These are phyloP conservation scores for Moxostoma hubbsi DNA, from an alignment of 2,797 vertebrate species.

Conservation along the genomic window DNA sequence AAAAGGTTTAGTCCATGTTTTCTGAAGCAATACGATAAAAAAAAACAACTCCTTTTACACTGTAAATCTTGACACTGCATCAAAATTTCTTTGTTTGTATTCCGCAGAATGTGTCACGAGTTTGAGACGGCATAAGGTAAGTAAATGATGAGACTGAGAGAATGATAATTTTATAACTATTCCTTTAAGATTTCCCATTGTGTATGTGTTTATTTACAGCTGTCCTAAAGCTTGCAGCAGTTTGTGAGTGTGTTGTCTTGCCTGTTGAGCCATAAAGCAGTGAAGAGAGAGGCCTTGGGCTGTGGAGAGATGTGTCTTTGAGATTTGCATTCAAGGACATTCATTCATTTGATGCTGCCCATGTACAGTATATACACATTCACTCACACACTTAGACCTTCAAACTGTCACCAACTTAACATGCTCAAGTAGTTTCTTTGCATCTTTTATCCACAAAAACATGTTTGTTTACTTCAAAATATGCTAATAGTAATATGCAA, in stretches of 20 bases:
- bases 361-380: not conserved
- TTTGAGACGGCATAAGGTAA: no score
- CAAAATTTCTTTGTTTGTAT: no score
- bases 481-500: no score
- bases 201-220: constrained; percentile 26
- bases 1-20: no score
- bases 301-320: constrained; percentile 52
- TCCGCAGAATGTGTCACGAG: no score
- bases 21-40: no score
- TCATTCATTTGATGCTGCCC: constrained; percentile 69
- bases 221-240: constrained; percentile 10
- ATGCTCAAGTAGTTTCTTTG: not conserved
- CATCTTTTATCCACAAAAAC: not conserved
- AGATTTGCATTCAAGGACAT: constrained; percentile 70
- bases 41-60: no score
- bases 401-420: constrained; percentile 41
- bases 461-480: no score
- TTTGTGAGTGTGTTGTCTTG: constrained; percentile 13
- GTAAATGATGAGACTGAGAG: no score
- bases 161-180: not conserved
- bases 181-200: constrained; percentile 9
- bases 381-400: constrained; percentile 25
- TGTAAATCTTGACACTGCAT: no score
- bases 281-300: constrained; percentile 56
- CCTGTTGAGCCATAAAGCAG: constrained; percentile 70